Evolutionary conservation across 2,888 invertebrate species (phyloP).

Genomic region (Clepsis dumicolana): DNA sequence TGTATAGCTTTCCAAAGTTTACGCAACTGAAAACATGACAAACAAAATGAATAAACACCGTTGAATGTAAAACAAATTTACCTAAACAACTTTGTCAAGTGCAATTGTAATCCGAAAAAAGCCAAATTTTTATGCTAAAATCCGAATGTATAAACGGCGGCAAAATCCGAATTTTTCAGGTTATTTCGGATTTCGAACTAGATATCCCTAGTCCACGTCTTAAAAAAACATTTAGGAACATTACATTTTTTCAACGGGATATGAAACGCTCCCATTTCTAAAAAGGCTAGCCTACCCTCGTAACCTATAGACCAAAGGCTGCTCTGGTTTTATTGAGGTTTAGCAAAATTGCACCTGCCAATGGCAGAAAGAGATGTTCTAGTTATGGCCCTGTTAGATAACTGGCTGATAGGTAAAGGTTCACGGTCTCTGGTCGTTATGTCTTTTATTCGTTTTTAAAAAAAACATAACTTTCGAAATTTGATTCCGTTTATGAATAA

Average conservation of each 20-base stretch:
- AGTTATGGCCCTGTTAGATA: conserved; percentile 36
- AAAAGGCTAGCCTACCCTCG: conserved; percentile 4
- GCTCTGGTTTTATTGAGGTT: conserved; percentile 29
- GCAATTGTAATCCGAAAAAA: too few species aligned
- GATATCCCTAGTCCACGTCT: too few species aligned
- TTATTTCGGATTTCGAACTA: too few species aligned
- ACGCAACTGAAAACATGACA: too few species aligned
- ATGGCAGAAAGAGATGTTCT: conserved; percentile 30
- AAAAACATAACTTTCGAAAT: not conserved
- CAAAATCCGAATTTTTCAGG: too few species aligned
- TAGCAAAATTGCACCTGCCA: conserved; percentile 24
- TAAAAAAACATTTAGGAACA: not conserved
- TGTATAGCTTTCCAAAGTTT: too few species aligned
- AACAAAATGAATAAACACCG: too few species aligned
- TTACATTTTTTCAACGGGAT: not conserved
- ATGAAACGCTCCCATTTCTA: not conserved
- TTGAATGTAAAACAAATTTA: too few species aligned
- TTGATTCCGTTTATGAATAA: not conserved
- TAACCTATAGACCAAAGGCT: conserved; percentile 10
- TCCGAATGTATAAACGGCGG: not conserved
- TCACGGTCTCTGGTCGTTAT: conserved; percentile 17
- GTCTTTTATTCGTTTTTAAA: conserved; percentile 12
- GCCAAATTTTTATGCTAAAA: too few species aligned
- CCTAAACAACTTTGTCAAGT: too few species aligned
- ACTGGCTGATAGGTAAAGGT: conserved; percentile 29